Base-by-base conservation (phyloP, 2,888 invertebrate species). In the Xylota segnis region DNA sequence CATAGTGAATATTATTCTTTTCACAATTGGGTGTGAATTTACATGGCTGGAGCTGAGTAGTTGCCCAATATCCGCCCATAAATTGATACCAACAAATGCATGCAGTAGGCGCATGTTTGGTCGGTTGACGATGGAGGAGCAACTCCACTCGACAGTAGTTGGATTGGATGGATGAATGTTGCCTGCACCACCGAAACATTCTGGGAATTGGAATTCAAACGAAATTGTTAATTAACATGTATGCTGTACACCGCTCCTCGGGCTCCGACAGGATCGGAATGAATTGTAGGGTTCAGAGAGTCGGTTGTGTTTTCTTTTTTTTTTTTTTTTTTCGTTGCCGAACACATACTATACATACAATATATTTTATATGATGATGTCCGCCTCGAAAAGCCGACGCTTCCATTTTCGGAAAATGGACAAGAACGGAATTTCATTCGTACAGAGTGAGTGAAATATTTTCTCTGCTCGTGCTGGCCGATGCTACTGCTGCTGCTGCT, bases 161-260 rank as follows among this genome's bases (percentile, higher is more conserved):
- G 61, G 47, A 18, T 58, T 66, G 23, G 72, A 65, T 61, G 70
- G 47, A 83, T 83, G 65, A 83, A 83, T 77, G 77, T 59, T 72
- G 47, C 66, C 23, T 34, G 65, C 79, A 79, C 50, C 65, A 58
- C 72, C 76, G 72, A 81, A 82, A 84, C 75, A 84, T 84, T 84
- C 79, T 71, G 75, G 75, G 88, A 88, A 90, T 89, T 89, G 89
- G 90, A 90, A 90, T 90, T 90, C 89, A 90, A 90, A 89, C 90
- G 88, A 90, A 89, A 89, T 90, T 90, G 90, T 90, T 90, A 90
- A 90, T 90, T 90, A 90, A 90, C 90, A 90, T 90, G 90, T 90
- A 82, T 82, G 54, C 45, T 6, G 32, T 34, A 54, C 37, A 7
- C 40, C 58, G 40, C 43, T 47, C 74, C 65, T 32, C 37, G 7